Conservation (phyloP, 2,113 vertebrate genomes). For the Notiomystis cincta region DNA sequence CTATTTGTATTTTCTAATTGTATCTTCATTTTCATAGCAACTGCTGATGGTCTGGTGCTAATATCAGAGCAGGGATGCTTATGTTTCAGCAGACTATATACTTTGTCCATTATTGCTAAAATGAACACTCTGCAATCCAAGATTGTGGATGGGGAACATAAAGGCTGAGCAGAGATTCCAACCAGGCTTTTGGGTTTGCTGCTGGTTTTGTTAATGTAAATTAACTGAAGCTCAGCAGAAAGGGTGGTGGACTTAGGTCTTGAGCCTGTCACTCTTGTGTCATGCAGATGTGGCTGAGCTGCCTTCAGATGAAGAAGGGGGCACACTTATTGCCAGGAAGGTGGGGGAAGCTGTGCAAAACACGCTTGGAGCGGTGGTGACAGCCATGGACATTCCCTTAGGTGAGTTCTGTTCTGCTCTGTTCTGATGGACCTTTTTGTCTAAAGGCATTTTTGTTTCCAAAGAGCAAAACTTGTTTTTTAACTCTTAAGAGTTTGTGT, state of each 20-base stretch:
- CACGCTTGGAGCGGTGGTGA: slow-evolving; percentile 92
- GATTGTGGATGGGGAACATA: background rate
- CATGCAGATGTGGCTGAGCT: slow-evolving; percentile 82
- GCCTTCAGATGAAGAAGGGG: slow-evolving; percentile 89
- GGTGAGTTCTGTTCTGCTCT: slow-evolving; percentile 73
- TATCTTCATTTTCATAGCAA: background rate
- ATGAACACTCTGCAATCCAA: background rate
- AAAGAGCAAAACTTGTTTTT: background rate
- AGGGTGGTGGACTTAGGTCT: background rate
- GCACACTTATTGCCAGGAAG: slow-evolving; percentile 92
- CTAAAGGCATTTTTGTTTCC: background rate
- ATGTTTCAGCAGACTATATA: background rate
- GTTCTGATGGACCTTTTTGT: background rate
- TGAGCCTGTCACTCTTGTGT: background rate
- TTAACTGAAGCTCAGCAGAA: background rate
- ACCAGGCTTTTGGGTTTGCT: background rate
- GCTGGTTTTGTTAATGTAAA: background rate
- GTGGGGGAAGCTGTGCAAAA: slow-evolving; percentile 97
- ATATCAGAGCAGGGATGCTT: background rate
- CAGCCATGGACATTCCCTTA: slow-evolving; percentile 95
- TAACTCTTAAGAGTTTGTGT: background rate
- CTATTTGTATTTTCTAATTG: background rate
- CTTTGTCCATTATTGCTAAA: background rate
- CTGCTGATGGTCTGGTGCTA: background rate
- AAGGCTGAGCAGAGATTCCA: background rate